Evolutionary conservation across 2,888 invertebrate species (phyloP), one percentile per base, ranked within the genome.

Genomic region (Cabera pusaria): DNA sequence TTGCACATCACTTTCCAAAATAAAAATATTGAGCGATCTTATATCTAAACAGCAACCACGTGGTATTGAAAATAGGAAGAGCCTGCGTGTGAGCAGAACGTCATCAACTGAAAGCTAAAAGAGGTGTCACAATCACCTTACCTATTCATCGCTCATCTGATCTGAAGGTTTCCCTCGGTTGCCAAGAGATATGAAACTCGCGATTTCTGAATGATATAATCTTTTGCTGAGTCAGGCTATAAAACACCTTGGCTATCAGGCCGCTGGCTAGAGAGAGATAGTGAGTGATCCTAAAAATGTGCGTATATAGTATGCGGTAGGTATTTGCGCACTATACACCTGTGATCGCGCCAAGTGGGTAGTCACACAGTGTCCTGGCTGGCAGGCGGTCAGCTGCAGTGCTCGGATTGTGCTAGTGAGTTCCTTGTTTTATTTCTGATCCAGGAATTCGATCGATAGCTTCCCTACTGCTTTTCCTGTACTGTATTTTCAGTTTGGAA

Each of bases 231-330:
- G 43, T 45, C 49, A 51, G 33, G 21, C 22, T 49, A 49, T 52
- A 48, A 41, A 26, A 56, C 46, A 44, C 52, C 45, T 50, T 33
- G 56, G 42, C 36, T 43, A 43, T 48, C 50, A 47, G 27, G 21
- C 40, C 46, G 40, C 46, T 39, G 38, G 61, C 33, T 57, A 52
- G 69, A 74, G 52, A 57, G 69, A 68, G 71, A 67, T 46, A 44
- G 58, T 42, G 59, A 52, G 52, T 49, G 50, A 56, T 68, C 65
- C 62, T 68, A 73, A 77, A 72, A 75, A 71, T 72, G 72, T 56
- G 62, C 59, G 59, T 82, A 82, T 82, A 82, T 78, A 77, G 67
- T 75, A 72, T 67, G 76, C 68, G 64, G 64, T 78, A 74, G 75
- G 70, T 72, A 69, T 76, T 78, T 65, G 64, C 58, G 65, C 68